Conservation (phyloP, 2,888 invertebrate species). For the Rosalia funebris region DNA sequence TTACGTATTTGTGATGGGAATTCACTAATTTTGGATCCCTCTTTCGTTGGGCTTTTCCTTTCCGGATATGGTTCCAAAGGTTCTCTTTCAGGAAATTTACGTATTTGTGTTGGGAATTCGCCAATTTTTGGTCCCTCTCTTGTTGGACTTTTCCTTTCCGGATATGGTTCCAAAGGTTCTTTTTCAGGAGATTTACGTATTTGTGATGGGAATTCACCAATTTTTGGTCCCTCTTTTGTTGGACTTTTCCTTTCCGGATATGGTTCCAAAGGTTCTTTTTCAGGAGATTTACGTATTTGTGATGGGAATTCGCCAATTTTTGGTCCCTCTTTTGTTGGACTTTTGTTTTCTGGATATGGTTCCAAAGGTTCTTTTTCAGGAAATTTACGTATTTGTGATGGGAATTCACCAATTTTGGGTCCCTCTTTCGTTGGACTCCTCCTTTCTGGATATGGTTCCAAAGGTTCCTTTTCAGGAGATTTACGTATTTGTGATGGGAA, state of each 20-base stretch:
- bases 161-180: conserved; percentile 42
- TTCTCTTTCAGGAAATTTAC: conserved; percentile 39
- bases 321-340: conserved; percentile 31
- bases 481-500: conserved; percentile 47
- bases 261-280: conserved; percentile 35
- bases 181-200: conserved; percentile 41
- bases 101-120: conserved; percentile 44
- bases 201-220: conserved; percentile 47
- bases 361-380: conserved; percentile 42
- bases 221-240: conserved; percentile 25
- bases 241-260: conserved; percentile 38
- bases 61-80: conserved; percentile 41
- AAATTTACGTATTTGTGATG: conserved; percentile 43
- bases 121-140: conserved; percentile 35
- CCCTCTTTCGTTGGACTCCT: conserved; percentile 27
- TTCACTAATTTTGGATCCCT: conserved; percentile 35
- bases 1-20: conserved; percentile 44
- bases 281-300: conserved; percentile 39
- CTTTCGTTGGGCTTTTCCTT: conserved; percentile 37
- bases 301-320: conserved; percentile 40
- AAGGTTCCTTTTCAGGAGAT: conserved; percentile 38
- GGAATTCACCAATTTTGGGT: conserved; percentile 45
- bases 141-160: conserved; percentile 37
- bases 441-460: conserved; percentile 42
- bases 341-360: conserved; percentile 38